Conservation (phyloP, 2,888 invertebrate genomes). For the Drosophila borborema region DNA sequence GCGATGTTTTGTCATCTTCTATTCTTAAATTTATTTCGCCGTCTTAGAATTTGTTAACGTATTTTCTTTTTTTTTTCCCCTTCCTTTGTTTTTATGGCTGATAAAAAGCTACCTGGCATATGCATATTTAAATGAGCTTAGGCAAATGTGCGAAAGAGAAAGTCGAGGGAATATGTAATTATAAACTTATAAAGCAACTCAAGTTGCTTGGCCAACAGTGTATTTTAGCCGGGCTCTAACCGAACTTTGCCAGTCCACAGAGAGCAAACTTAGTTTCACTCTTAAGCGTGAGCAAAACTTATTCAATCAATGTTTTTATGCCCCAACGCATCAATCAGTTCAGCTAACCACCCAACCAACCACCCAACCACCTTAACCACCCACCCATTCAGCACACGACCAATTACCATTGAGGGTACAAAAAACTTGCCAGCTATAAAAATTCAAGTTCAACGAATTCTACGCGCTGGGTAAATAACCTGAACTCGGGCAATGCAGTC, state of each 20-base stretch:
- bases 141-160: background rate
- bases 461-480: constrained; percentile 72
- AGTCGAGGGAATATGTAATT: background rate
- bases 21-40: constrained; percentile 8
- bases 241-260: constrained; percentile 3
- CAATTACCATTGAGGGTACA: constrained; percentile 26
- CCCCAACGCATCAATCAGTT: background rate
- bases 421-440: constrained; percentile 56
- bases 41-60: constrained; percentile 20
- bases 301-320: constrained; percentile 11
- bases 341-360: background rate
- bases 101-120: background rate
- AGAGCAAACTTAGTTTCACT: background rate
- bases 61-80: background rate
- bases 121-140: background rate
- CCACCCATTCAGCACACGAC: constrained; percentile 6
- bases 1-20: constrained; percentile 17
- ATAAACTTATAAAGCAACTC: background rate
- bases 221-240: background rate
- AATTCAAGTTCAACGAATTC: constrained; percentile 75
- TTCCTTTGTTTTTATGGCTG: background rate
- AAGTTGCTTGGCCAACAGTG: background rate
- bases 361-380: background rate
- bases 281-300: constrained; percentile 6
- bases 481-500: constrained; percentile 47